phyloP scores from a whole-genome alignment of 2,888 invertebrate genomes.

The Leptura quadrifasciata region DNA sequence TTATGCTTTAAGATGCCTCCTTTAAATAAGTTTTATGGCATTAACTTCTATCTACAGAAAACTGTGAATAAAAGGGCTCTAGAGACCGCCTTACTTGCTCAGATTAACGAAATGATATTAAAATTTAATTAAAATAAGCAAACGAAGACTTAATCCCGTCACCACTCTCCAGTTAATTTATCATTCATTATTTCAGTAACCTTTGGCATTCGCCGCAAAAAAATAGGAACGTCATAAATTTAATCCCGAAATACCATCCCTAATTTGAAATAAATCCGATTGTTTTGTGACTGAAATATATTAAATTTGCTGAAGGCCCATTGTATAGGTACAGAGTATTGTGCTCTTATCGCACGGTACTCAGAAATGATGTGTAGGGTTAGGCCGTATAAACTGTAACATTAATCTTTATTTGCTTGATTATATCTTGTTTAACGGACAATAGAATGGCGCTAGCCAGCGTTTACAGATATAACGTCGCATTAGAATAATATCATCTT shows the following conservation, averaged over 20 bases:
- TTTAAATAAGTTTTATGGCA: conserved; percentile 14
- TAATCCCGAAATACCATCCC: conserved; percentile 32
- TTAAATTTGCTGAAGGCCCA: conserved; percentile 36
- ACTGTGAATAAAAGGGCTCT: not conserved
- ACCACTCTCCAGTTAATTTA: conserved; percentile 14
- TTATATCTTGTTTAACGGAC: conserved; percentile 34
- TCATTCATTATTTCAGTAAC: conserved; percentile 16
- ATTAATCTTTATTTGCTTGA: conserved; percentile 57
- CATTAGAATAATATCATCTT: not conserved
- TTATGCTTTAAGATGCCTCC: not conserved
- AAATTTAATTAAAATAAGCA: conserved; percentile 36
- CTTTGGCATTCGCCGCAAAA: conserved; percentile 12
- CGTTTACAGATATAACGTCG: conserved; percentile 2
- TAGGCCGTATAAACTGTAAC: conserved; percentile 47
- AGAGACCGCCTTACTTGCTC: not conserved
- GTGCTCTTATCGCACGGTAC: conserved; percentile 53
- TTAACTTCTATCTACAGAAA: not conserved
- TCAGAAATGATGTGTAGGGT: conserved; percentile 52
- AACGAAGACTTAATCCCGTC: conserved; percentile 22
- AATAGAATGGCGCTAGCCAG: conserved; percentile 5
- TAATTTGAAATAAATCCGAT: conserved; percentile 39
- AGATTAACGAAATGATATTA: conserved; percentile 13
- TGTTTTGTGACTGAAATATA: conserved; percentile 38
- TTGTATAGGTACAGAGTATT: conserved; percentile 41
- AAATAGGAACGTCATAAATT: conserved; percentile 19